Evolutionary conservation across 2,888 invertebrate genomes (phyloP), one percentile per base, ranked within the genome.

Genomic region (Drosophila anomalata): DNA sequence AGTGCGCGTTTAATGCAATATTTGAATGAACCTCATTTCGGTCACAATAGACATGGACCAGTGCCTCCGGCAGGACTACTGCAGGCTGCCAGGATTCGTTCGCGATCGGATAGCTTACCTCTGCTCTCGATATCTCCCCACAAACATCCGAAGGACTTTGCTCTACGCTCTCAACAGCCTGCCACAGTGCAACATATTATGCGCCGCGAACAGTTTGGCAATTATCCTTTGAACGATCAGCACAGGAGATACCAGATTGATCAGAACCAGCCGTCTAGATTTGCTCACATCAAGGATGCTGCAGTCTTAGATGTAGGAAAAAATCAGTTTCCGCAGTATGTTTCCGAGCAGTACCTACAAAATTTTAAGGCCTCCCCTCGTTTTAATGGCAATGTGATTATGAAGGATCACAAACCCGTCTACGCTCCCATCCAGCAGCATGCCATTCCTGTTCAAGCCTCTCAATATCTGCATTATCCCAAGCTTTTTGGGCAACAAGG

Each of bases 291-390:
- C 1, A 90, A 90, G 58, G 85, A 87, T 20, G 52, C 81, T 0
- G 72, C 79, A 2, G 63, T 80, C 8, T 67, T 79, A 24, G 87
- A 85, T 63, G 78, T 77, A 17, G 88, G 76, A 33, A 89, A 90
- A 66, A 80, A 78, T 56, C 76, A 73, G 44, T 75, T 76, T 29
- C 80, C 73, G 0, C 76, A 76, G 3, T 73, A 67, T 2, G 76
- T 76, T 11, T 71, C 68, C 22, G 78, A 76, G 12, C 82, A 87
- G 48, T 89, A 89, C 33, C 55, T 77, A 4, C 85, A 78, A 14
- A 89, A 83, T 55, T 90, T 91, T 8, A 90, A 91, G 60, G 87
- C 91, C 0, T 91, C 91, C 0, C 90, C 88, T 0, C 63, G 77
- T 3, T 90, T 86, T 41, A 90, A 87, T 71, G 90, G 89, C 2